These are phyloP conservation scores for Ophion ventricosus DNA, from an alignment of 2,888 invertebrate genomes.

Conservation along the genomic window DNA sequence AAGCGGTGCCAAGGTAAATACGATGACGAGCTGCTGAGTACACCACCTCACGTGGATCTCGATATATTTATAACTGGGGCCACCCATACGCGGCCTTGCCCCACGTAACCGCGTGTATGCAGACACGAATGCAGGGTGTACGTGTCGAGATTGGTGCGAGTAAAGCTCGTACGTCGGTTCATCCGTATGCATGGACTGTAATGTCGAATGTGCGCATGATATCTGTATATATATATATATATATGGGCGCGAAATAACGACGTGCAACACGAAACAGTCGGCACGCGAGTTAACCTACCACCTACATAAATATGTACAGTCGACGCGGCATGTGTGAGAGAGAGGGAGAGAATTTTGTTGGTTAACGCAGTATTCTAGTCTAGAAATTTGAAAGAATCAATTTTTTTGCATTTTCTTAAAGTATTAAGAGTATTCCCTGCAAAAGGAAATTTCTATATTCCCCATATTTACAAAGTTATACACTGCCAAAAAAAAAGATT, in stretches of 20 bases:
- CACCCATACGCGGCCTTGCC: neutral
- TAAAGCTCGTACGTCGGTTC: neutral
- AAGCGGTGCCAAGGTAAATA: constrained; percentile 77
- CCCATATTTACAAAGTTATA: too few species aligned
- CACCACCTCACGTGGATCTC: neutral
- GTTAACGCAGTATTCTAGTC: too few species aligned
- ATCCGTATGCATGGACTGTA: constrained; percentile 20
- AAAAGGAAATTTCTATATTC: too few species aligned
- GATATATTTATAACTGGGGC: constrained; percentile 10
- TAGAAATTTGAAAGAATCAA: too few species aligned
- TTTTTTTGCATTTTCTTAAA: too few species aligned
- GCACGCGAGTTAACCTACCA: constrained; percentile 54
- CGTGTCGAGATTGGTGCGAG: neutral
- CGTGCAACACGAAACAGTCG: constrained; percentile 59
- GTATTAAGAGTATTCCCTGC: too few species aligned
- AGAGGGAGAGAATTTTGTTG: neutral
- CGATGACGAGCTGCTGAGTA: constrained; percentile 70
- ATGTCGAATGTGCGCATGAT: constrained; percentile 6
- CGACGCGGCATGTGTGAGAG: neutral
- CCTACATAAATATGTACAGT: constrained; percentile 27
- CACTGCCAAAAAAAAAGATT: too few species aligned
- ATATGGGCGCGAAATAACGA: constrained; percentile 34
- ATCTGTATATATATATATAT: constrained; percentile 1
- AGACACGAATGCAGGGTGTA: neutral
- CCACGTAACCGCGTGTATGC: neutral